Percentiles rank a stretch among this genome's conserved stretches.
phyloP scores from a whole-genome alignment of 30 jellyfish, hydroid and myxozoan genomes.

The Aurelia sp. region DNA sequence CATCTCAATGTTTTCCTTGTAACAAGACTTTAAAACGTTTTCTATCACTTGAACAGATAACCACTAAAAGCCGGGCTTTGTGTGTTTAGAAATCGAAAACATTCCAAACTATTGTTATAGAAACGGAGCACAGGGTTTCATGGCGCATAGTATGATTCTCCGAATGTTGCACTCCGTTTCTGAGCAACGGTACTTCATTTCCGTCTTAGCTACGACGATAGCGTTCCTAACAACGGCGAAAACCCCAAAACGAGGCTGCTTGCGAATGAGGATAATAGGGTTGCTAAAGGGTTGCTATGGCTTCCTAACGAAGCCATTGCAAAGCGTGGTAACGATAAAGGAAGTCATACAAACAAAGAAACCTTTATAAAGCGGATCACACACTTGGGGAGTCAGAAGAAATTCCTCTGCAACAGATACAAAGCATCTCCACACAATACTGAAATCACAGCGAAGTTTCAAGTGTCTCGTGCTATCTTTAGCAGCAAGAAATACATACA shows the following conservation, averaged over 20 bases:
- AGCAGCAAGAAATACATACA: too few species aligned
- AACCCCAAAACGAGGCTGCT: constrained; percentile 25
- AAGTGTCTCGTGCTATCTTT: too few species aligned
- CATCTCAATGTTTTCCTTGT: too few species aligned
- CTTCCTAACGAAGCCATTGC: constrained; percentile 56
- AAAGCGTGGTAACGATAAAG: constrained; percentile 51
- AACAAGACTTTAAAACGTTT: too few species aligned
- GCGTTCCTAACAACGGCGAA: constrained; percentile 23
- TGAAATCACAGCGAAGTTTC: too few species aligned
- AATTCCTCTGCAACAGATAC: too few species aligned
- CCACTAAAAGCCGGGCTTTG: too few species aligned
- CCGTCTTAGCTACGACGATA: constrained; percentile 1
- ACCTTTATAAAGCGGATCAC: constrained; percentile 36
- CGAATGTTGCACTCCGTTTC: not conserved
- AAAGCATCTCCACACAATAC: too few species aligned
- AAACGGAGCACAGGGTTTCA: too few species aligned
- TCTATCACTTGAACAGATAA: too few species aligned
- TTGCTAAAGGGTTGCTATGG: constrained; percentile 49
- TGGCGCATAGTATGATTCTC: not conserved
- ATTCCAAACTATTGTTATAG: too few species aligned
- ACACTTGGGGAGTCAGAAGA: constrained; percentile 14
- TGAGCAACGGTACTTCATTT: constrained; percentile 17
- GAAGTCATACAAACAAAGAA: constrained; percentile 49
- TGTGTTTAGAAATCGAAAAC: too few species aligned
- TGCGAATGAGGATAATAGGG: constrained; percentile 58